These are phyloP conservation scores for Eidolon dupreanum DNA, from an alignment of 2,797 vertebrate genomes.

Conservation along the genomic window DNA sequence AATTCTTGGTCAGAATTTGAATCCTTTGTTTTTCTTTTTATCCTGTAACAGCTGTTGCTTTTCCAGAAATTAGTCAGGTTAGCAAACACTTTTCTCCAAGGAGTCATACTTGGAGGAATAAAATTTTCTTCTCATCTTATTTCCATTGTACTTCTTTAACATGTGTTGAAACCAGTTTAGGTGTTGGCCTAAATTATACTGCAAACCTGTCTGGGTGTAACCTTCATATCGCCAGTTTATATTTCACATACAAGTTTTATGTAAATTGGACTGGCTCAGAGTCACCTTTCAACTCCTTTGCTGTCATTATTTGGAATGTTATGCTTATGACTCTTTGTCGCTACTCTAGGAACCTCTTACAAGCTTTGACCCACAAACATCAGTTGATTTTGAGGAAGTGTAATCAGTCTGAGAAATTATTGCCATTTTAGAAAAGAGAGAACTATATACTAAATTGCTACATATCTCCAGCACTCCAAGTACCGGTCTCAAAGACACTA, in stretches of 20 bases:
- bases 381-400: not conserved
- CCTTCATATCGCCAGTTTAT: not conserved
- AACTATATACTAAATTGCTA: not conserved
- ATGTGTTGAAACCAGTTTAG: not conserved
- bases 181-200: not conserved
- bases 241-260: not conserved
- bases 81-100: not conserved
- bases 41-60: not conserved
- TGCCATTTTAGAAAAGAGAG: not conserved
- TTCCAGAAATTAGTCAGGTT: slow-evolving; percentile 7
- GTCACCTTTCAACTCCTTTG: not conserved
- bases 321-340: not conserved
- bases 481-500: not conserved
- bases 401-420: not conserved
- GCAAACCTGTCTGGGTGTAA: not conserved
- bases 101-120: not conserved
- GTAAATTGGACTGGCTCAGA: not conserved
- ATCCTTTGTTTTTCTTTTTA: slow-evolving; percentile 15
- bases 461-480: not conserved
- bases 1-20: slow-evolving; percentile 28
- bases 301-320: not conserved
- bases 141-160: not conserved
- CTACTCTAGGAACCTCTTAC: not conserved
- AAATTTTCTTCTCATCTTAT: not conserved
- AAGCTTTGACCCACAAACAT: not conserved